Evolutionary conservation across 2,113 vertebrate genomes (phyloP), one percentile per base, ranked within the genome.

Genomic region (Ondatra zibethicus): DNA sequence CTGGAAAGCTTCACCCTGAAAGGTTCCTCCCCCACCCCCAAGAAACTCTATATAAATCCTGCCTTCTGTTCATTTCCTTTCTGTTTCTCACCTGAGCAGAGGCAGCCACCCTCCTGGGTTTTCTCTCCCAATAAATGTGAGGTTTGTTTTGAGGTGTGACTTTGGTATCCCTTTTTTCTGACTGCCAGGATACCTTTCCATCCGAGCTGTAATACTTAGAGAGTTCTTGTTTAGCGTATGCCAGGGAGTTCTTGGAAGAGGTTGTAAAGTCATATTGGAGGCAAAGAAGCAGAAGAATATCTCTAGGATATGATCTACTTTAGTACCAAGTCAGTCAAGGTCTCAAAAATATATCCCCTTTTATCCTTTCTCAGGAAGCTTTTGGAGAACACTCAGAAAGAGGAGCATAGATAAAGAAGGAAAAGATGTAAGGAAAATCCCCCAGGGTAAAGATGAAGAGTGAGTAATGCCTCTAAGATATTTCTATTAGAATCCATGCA

Each of bases 401-500:
- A 31, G 52, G 76, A 5, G 31, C 66, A 33, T 58, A 77, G 27
- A 70, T 82, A 25, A 86, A 63, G 76, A 80, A 86, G 47, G 50
- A 70, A 63, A 55, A 72, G 61, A 52, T 61, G 2, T 52, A 36
- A 92, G 50, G 73, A 55, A 31, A 77, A 52, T 78, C 84, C 63
- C 11, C 55, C 29, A 63, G 23, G 50, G 77, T 63, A 29, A 70
- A 36, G 19, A 23, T 82, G 33, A 82, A 70, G n/a, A 36, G 58
- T 33, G 75, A 14, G 36, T 63, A 52, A 66, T 89, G 52, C 3
- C 14, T 85, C 47, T 58, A 89, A 89, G 80, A 42, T 50, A 25
- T 85, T 93, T 94, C n/a, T 94, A 19, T 85, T n/a, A 55, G 52
- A 47, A 61, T 65, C 17, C 23, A 80, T 68, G 25, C n/a, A 95